These are phyloP conservation scores for Plectropomus leopardus DNA, from an alignment of 2,113 vertebrate species.

Conservation along the genomic window DNA sequence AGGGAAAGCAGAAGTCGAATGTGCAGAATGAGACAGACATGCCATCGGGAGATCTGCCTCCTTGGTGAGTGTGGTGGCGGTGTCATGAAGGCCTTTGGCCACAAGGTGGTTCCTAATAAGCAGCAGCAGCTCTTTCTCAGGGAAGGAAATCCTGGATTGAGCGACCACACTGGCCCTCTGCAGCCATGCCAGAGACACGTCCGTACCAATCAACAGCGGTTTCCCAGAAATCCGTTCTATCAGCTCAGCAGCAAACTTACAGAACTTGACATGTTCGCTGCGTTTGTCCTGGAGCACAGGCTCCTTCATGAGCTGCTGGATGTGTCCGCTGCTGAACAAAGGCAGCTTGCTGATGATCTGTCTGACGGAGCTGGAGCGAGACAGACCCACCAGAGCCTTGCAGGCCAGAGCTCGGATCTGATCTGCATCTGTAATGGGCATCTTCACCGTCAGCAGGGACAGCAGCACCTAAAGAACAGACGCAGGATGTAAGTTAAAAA, in stretches of 20 bases:
- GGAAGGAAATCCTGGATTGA: slow-evolving; percentile 96
- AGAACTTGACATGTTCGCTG: slow-evolving; percentile 97
- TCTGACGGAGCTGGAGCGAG: slow-evolving; percentile 92
- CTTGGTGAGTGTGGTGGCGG: slow-evolving; percentile 91
- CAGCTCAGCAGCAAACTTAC: slow-evolving; percentile 95
- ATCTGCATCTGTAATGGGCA: slow-evolving; percentile 98
- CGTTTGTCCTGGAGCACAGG: slow-evolving; percentile 98
- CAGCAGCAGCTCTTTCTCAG: slow-evolving; percentile 96
- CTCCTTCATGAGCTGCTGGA: slow-evolving; percentile 99
- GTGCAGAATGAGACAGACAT: slow-evolving; percentile 88
- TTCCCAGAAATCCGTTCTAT: slow-evolving; percentile 98
- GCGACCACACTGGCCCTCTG: slow-evolving; percentile 98
- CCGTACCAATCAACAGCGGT: slow-evolving; percentile 93
- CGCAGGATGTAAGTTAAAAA: slow-evolving; percentile 9
- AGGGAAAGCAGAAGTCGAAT: slow-evolving; percentile 85
- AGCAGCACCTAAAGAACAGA: slow-evolving; percentile 86
- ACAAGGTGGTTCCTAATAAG: slow-evolving; percentile 97
- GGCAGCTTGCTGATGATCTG: slow-evolving; percentile 99
- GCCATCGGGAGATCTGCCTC: slow-evolving; percentile 97
- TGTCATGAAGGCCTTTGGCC: slow-evolving; percentile 95
- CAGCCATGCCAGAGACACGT: slow-evolving; percentile 95
- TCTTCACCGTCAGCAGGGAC: slow-evolving; percentile 95
- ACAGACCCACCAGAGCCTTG: slow-evolving; percentile 96
- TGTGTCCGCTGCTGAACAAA: slow-evolving; percentile 97
- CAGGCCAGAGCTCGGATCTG: slow-evolving; percentile 96